Percentiles rank a stretch among this genome's conserved stretches.
Evolutionary conservation across 64 coral and sea anemone species (phyloP).

Genomic region (Dendrophyllia cribrosa): DNA sequence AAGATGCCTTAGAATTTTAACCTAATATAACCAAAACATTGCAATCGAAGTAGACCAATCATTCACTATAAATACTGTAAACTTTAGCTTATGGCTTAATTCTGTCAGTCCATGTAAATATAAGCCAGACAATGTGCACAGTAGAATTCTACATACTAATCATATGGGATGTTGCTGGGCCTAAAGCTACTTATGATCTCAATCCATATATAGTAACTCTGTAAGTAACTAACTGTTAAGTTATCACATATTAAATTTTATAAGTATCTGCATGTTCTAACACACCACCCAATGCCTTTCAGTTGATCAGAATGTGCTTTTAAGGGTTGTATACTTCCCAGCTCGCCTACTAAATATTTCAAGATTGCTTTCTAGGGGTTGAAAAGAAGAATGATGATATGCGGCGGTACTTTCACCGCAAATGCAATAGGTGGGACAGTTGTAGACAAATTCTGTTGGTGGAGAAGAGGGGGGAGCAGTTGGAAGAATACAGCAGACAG

Average conservation of each 20-base stretch:
- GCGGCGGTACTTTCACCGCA: constrained; percentile 10
- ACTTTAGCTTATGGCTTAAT: too few species aligned
- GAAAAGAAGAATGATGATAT: constrained; percentile 11
- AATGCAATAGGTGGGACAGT: neutral
- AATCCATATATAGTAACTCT: neutral
- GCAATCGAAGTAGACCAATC: too few species aligned
- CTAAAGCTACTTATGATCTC: neutral
- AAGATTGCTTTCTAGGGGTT: constrained; percentile 14
- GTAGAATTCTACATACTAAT: too few species aligned
- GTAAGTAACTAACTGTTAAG: neutral
- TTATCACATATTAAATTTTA: neutral
- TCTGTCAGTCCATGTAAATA: too few species aligned
- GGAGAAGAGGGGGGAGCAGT: neutral
- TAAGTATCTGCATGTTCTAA: neutral
- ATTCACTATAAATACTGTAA: too few species aligned
- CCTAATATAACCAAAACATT: too few species aligned
- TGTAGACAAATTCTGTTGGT: neutral
- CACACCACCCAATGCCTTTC: neutral
- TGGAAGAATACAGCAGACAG: neutral
- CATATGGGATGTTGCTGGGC: too few species aligned
- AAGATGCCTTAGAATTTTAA: too few species aligned
- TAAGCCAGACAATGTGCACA: too few species aligned
- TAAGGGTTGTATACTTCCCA: neutral
- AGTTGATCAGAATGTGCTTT: neutral
- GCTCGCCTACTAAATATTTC: neutral